phyloP scores from a whole-genome alignment of 2,113 vertebrate genomes.

The Amazona guildingii region DNA sequence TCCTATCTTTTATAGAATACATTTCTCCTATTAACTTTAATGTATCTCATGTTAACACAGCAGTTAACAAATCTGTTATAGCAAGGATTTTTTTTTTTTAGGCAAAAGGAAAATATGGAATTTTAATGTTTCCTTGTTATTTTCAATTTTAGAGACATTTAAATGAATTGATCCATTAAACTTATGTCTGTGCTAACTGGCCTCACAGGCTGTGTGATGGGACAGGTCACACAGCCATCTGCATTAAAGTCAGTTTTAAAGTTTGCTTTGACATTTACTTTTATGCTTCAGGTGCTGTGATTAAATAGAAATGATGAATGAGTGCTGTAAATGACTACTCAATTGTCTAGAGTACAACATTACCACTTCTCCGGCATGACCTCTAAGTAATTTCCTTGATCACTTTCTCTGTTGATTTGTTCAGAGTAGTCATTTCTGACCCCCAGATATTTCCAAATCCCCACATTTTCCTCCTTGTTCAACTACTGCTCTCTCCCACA shows the following conservation, averaged over 20 bases:
- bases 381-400: not conserved
- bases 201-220: not conserved
- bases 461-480: not conserved
- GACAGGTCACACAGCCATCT: not conserved
- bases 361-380: not conserved
- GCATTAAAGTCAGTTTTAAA: conserved; percentile 9
- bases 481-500: not conserved
- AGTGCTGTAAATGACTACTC: not conserved
- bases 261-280: conserved; percentile 57
- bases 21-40: not conserved
- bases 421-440: not conserved
- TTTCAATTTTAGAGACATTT: not conserved
- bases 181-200: not conserved
- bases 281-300: conserved; percentile 31
- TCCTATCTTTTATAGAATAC: not conserved
- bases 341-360: not conserved
- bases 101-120: not conserved
- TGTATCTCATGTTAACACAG: not conserved
- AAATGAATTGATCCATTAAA: conserved; percentile 5
- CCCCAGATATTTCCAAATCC: not conserved
- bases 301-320: conserved; percentile 30
- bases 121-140: not conserved
- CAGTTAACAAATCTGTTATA: not conserved
- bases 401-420: not conserved
- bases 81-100: not conserved